Evolutionary conservation across 2,888 invertebrate genomes (phyloP), one percentile per base, ranked within the genome.

Genomic region (Volucella inflata): DNA sequence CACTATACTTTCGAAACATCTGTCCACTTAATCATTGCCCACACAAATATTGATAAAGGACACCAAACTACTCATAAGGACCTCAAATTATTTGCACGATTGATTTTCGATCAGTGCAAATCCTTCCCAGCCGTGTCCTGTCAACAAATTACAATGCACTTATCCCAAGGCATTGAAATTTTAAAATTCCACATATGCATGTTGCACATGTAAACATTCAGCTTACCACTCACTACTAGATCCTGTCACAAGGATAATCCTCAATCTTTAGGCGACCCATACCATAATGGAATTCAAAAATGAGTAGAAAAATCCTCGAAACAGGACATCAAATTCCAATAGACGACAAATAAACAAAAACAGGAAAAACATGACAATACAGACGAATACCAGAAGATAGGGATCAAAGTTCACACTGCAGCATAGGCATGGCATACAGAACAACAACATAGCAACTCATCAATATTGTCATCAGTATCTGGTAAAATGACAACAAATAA

Each of bases 1-100:
- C 46, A 36, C 11, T 4, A n/a, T n/a, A 38, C 44, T 38, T 14
- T 57, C 3, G 9, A 42, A 67, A 67, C 76, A 76, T 76, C 76
- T 76, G 76, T 76, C 36, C 67, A 60, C 42, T 76, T 38, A 38
- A 59, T 67, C 36, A 8, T 16, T 60, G 82, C 77, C 72, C 78
- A 82, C 82, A 82, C 71, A 82, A 82, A 77, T 60, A 82, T 60
- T 60, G 36, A 67, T 77, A 40, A 72, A 71, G 64, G 57, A 57
- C 71, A 65, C 2, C 14, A 44, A 70, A 71, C 30, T 30, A 14
- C 30, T 38, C 46, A 72, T 42, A 57, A 67, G 67, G 65, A 78
- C 71, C 60, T 71, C n/a, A 51, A 77, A 82, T 82, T 78, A 82
- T 82, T 67, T 82, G 82, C 82, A 72, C 82, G 82, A 82, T 82